These are phyloP conservation scores for Scyliorhinus canicula DNA, from an alignment of 2,797 vertebrate species.

Conservation along the genomic window DNA sequence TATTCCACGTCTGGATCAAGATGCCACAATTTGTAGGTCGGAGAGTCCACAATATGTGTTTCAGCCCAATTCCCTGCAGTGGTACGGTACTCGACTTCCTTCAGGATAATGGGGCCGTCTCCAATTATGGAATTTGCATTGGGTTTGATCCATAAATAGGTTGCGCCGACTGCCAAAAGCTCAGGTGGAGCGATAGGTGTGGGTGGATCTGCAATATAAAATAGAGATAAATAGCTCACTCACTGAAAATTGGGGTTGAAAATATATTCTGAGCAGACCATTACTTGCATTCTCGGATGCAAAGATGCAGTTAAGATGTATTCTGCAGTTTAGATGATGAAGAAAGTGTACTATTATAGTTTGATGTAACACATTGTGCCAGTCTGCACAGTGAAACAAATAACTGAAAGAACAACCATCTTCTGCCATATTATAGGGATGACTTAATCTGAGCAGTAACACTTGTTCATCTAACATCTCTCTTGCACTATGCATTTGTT, in stretches of 20 bases:
- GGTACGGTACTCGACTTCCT: slow-evolving; percentile 92
- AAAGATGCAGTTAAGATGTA: neutral
- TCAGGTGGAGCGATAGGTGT: slow-evolving; percentile 90
- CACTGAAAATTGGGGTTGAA: neutral
- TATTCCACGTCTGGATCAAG: slow-evolving; percentile 93
- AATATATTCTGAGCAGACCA: neutral
- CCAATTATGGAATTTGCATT: slow-evolving; percentile 97
- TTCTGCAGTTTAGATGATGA: no score
- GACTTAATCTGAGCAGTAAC: neutral
- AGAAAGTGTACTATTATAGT: no score
- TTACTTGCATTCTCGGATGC: neutral
- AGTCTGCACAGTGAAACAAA: neutral
- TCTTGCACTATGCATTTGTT: neutral
- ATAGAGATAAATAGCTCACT: slow-evolving; percentile 26
- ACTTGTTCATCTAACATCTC: neutral
- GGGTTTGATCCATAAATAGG: slow-evolving; percentile 95
- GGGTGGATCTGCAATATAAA: slow-evolving; percentile 71
- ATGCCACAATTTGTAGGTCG: slow-evolving; percentile 94
- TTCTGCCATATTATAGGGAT: neutral
- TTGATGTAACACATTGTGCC: neutral
- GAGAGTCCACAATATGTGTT: slow-evolving; percentile 85
- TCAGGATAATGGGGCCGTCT: slow-evolving; percentile 89
- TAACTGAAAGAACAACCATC: neutral
- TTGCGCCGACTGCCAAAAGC: slow-evolving; percentile 85
- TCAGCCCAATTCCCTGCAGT: slow-evolving; percentile 91